phyloP scores from a whole-genome alignment of 2,113 vertebrate genomes.

The Clupea harengus region DNA sequence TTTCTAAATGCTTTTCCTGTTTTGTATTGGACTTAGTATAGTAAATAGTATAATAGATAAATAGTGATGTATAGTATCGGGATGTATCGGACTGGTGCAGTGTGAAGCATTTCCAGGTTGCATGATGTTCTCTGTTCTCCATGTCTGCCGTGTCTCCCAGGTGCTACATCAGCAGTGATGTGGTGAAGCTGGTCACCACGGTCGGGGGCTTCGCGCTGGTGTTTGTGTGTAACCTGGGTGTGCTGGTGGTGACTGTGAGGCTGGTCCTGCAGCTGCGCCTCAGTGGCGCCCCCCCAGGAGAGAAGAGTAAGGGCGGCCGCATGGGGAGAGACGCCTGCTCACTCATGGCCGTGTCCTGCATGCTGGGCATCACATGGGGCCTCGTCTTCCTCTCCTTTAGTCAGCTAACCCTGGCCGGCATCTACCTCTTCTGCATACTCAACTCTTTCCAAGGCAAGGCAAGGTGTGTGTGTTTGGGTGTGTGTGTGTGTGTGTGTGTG shows the following conservation, averaged over 20 bases:
- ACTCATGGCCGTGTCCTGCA: constrained; percentile 50
- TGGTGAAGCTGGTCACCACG: constrained; percentile 19
- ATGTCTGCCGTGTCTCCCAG: neutral
- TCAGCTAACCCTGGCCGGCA: constrained; percentile 29
- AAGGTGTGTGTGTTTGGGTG: too few species aligned
- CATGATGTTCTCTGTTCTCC: too few species aligned
- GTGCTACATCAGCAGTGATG: constrained; percentile 25
- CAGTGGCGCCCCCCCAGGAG: too few species aligned
- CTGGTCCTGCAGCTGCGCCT: neutral
- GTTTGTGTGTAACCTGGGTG: constrained; percentile 24
- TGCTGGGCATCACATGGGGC: constrained; percentile 61
- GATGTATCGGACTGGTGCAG: too few species aligned
- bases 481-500: too few species aligned
- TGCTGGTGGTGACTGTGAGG: neutral
- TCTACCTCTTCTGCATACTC: constrained; percentile 59
- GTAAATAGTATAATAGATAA: too few species aligned
- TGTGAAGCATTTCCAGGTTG: too few species aligned
- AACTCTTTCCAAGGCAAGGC: constrained; percentile 58
- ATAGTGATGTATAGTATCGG: too few species aligned
- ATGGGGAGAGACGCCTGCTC: constrained; percentile 36
- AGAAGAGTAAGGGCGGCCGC: neutral
- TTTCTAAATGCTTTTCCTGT: too few species aligned
- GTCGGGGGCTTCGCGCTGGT: constrained; percentile 21
- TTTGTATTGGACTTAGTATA: too few species aligned
- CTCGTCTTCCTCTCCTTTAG: constrained; percentile 57